Percentiles rank a stretch among this genome's conserved stretches.
phyloP scores from a whole-genome alignment of 2,113 vertebrate genomes.

The Mirounga angustirostris region DNA sequence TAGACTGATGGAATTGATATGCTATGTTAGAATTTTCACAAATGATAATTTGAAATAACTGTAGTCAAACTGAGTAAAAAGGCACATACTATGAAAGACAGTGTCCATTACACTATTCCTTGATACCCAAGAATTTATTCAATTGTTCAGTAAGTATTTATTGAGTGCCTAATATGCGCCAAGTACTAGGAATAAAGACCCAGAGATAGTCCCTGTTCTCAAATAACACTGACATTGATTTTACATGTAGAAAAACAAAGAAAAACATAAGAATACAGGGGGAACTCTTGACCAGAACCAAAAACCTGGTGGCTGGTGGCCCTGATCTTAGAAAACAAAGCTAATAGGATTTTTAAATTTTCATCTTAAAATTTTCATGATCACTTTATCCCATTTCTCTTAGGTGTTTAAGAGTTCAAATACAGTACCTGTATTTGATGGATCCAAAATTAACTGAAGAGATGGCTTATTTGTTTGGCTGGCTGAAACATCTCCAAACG shows the following conservation, averaged over 20 bases:
- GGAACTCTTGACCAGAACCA: slow-evolving; percentile 25
- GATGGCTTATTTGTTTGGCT: slow-evolving; percentile 77
- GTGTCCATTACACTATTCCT: neutral
- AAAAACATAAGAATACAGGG: slow-evolving; percentile 29
- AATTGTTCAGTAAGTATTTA: slow-evolving; percentile 33
- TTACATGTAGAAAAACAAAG: neutral
- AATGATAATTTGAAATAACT: slow-evolving; percentile 36
- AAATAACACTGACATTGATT: slow-evolving; percentile 6
- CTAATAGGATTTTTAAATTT: slow-evolving; percentile 20
- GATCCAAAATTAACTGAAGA: slow-evolving; percentile 87
- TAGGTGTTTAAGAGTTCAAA: neutral
- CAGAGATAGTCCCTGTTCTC: neutral
- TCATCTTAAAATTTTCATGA: slow-evolving; percentile 48
- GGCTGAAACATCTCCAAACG: slow-evolving; percentile 72
- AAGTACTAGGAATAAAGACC: neutral
- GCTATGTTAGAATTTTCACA: slow-evolving; percentile 44
- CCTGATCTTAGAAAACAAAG: slow-evolving; percentile 35
- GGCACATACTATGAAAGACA: neutral
- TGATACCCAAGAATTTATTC: neutral
- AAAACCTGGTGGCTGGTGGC: neutral
- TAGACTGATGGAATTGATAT: neutral
- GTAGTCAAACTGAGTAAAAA: slow-evolving; percentile 41
- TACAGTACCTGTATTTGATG: slow-evolving; percentile 86
- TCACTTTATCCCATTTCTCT: slow-evolving; percentile 31
- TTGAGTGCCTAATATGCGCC: neutral